Conservation (phyloP, 2,888 invertebrate genomes). For the Andrena minutula region DNA sequence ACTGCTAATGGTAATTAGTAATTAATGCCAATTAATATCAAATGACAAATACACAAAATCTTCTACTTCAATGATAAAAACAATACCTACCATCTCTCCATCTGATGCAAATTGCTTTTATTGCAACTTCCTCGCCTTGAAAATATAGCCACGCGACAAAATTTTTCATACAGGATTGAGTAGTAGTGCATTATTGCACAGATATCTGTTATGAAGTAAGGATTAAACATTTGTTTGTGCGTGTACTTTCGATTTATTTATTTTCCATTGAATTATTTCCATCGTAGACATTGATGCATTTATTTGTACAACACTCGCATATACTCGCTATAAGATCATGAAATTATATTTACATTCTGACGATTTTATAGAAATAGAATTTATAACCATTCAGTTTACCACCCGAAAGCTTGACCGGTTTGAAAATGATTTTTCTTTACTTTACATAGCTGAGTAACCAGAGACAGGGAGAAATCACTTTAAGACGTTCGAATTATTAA, state of each 20-base stretch:
- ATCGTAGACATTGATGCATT: neutral
- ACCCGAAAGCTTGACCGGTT: slow-evolving; percentile 27
- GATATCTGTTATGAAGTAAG: slow-evolving; percentile 6
- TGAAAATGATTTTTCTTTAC: neutral
- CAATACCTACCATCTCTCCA: too few relatives aligned
- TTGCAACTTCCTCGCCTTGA: too few relatives aligned
- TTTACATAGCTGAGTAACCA: slow-evolving; percentile 6
- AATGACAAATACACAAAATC: too few relatives aligned
- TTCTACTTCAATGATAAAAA: too few relatives aligned
- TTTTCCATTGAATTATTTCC: slow-evolving; percentile 21
- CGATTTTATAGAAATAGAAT: slow-evolving; percentile 26
- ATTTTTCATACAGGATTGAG: too few relatives aligned
- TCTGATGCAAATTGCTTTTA: too few relatives aligned
- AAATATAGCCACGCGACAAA: too few relatives aligned
- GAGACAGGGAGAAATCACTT: slow-evolving; percentile 5
- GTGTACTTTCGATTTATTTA: slow-evolving; percentile 28
- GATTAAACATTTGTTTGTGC: slow-evolving; percentile 10
- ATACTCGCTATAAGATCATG: slow-evolving; percentile 13
- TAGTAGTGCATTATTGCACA: neutral
- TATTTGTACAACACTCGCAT: slow-evolving; percentile 11
- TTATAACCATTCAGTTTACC: neutral
- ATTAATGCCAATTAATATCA: too few relatives aligned
- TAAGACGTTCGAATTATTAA: slow-evolving; percentile 11
- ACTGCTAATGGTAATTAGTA: too few relatives aligned
- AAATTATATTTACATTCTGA: slow-evolving; percentile 20